Evolutionary conservation across 2,113 vertebrate genomes (phyloP).

Genomic region (Microtus montanus): DNA sequence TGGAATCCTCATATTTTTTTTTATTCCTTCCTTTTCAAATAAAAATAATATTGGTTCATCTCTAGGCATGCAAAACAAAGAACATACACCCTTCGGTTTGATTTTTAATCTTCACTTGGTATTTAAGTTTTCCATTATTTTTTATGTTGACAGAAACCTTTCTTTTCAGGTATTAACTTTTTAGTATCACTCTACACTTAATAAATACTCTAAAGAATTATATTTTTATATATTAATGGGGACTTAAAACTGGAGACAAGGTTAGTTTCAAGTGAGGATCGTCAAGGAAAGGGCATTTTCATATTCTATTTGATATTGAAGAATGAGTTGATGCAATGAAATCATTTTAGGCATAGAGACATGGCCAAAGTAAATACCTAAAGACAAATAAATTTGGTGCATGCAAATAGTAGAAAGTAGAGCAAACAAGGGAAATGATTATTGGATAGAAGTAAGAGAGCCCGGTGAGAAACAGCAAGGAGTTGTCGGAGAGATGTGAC

Average conservation of each 20-base stretch:
- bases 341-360: not conserved
- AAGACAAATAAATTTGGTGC: not conserved
- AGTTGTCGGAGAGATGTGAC: not conserved
- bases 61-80: not conserved
- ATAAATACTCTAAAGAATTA: not conserved
- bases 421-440: not conserved
- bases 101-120: not conserved
- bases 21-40: not conserved
- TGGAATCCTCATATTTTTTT: not conserved
- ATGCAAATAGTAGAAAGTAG: not conserved
- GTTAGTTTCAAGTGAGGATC: not conserved
- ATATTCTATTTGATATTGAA: not conserved
- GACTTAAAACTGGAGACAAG: not conserved
- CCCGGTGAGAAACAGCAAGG: not conserved
- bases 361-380: not conserved
- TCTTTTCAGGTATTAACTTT: not conserved
- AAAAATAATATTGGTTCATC: not conserved
- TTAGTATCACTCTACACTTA: not conserved
- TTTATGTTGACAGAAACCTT: not conserved
- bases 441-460: not conserved
- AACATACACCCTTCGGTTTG: not conserved
- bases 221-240: not conserved
- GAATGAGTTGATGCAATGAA: not conserved
- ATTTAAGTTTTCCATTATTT: not conserved
- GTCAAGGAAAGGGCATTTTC: not conserved